Base-by-base conservation (phyloP, 2,888 invertebrate genomes). In the Apamea monoglypha region DNA sequence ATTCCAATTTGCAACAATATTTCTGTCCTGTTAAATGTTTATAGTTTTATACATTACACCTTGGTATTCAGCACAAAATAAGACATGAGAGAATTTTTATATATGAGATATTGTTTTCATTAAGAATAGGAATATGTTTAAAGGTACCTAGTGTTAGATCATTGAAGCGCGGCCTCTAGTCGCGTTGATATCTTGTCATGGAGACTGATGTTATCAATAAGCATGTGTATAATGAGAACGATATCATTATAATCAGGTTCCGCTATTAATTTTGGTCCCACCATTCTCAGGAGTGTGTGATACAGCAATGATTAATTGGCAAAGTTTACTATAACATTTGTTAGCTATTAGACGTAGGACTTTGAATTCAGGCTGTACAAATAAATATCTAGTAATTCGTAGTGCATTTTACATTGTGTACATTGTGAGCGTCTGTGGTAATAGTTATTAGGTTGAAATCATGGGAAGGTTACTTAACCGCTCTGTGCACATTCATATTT, bases 351-450 rank as follows among this genome's bases (percentile, higher is more conserved):
- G 96, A 93, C 87, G 94, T 96, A 96, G 96, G 94, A 94, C 91
- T 95, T 96, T 96, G 92, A 96, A 96, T 95, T 92, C 95, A 94
- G 94, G 95, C 96, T 96, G 96, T 96, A 96, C 95, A 96, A 96
- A 96, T 94, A 92, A 93, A 93, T 94, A 95, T 94, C 92, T 96
- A 96, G 95, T 94, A 95, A 96, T 94, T 95, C 91, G 95, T 96
- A 96, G 96, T 96, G 95, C 95, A 96, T 95, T 96, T 96, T 96
- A 95, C 95, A 96, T 96, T 94, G 93, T 95, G 95, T 92, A 93
- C 92, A 94, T 94, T 94, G 93, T 95, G 94, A 91, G 94, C 91
- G 92, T 94, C 94, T 94, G 94, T 94, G 95, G 95, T 95, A 93
- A 95, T 95, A 95, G 94, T 93, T 91, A 91, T 93, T 95, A 95